Conservation (phyloP, 2,888 invertebrate species). For the Leptogaster cylindrica region DNA sequence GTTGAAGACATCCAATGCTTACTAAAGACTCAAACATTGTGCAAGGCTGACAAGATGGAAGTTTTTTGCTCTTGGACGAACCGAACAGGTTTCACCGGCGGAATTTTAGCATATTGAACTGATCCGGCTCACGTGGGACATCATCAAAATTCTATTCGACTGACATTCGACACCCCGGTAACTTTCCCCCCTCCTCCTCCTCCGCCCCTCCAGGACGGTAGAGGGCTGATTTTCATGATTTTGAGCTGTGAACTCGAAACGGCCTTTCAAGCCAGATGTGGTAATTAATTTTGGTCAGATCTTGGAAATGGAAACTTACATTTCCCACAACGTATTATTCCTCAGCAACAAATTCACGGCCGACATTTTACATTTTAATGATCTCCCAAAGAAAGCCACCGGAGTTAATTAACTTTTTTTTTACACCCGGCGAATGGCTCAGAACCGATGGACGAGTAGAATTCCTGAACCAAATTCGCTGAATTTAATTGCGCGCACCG, state of each 20-base stretch:
- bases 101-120: conserved; percentile 9
- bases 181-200: too few species aligned
- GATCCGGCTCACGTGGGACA: background rate
- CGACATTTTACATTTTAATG: conserved; percentile 35
- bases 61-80: background rate
- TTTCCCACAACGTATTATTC: conserved; percentile 32
- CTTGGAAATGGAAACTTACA: background rate
- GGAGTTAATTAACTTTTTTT: conserved; percentile 30
- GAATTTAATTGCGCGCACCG: conserved; percentile 32
- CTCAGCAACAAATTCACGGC: conserved; percentile 23
- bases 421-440: background rate
- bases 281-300: conserved; percentile 32
- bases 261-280: background rate
- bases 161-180: conserved; percentile 18
- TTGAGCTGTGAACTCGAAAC: background rate
- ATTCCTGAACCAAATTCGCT: conserved; percentile 29
- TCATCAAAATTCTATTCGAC: background rate
- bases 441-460: conserved; percentile 14
- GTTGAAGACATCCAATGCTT: conserved; percentile 35
- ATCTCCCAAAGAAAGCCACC: conserved; percentile 32
- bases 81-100: conserved; percentile 15
- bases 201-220: too few species aligned
- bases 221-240: too few species aligned
- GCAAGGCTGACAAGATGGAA: conserved; percentile 27
- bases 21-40: conserved; percentile 34